Evolutionary conservation across 2,888 invertebrate species (phyloP).

Genomic region (Vanessa cardui): DNA sequence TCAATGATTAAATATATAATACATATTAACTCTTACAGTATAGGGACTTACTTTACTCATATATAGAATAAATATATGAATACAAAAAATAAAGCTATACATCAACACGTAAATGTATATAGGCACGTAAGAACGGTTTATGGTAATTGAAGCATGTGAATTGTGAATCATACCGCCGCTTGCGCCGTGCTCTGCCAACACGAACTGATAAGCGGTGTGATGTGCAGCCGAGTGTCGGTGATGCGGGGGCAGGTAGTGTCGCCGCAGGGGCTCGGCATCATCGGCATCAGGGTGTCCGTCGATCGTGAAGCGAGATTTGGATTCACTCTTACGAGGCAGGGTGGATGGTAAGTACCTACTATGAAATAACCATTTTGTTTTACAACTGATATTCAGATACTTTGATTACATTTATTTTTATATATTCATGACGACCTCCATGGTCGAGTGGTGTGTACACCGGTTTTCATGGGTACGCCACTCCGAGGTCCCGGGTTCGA

Average conservation of each 20-base stretch:
- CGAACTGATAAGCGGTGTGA: constrained; percentile 66
- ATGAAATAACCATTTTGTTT: neutral
- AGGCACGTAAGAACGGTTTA: constrained; percentile 1
- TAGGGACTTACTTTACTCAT: too few relatives aligned
- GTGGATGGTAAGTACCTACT: constrained; percentile 96
- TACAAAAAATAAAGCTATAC: neutral
- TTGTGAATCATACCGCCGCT: constrained; percentile 59
- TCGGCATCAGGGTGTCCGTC: constrained; percentile 98
- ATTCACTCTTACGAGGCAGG: constrained; percentile 95
- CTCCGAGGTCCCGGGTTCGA: too few relatives aligned
- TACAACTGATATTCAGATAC: too few relatives aligned
- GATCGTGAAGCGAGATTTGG: constrained; percentile 97
- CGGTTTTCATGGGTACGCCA: too few relatives aligned
- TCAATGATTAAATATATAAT: constrained; percentile 25
- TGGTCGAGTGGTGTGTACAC: too few relatives aligned
- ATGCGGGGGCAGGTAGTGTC: constrained; percentile 98
- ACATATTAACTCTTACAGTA: constrained; percentile 17
- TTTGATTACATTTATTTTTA: too few relatives aligned
- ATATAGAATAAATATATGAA: too few relatives aligned
- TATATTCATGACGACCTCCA: too few relatives aligned
- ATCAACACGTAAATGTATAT: neutral
- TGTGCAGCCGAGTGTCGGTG: constrained; percentile 97
- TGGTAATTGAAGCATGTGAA: constrained; percentile 12
- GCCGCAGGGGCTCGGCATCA: constrained; percentile 96
- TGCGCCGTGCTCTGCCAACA: constrained; percentile 51